phyloP scores from a whole-genome alignment of 2,113 vertebrate species.

The Athene cunicularia region DNA sequence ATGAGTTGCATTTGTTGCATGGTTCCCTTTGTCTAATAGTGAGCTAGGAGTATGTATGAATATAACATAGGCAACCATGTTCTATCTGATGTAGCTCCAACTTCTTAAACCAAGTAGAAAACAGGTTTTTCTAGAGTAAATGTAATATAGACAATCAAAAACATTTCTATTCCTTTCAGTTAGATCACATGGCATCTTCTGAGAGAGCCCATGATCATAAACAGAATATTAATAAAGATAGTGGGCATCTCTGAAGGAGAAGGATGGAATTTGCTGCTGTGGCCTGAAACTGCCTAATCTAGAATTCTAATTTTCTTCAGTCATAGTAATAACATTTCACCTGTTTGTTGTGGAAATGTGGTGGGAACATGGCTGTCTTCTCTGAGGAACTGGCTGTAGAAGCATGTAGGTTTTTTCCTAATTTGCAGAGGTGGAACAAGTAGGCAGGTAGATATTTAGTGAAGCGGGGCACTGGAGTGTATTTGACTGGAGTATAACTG shows the following conservation, averaged over 20 bases:
- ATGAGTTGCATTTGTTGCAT: neutral
- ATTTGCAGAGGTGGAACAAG: neutral
- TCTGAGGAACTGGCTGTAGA: neutral
- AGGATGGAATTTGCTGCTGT: neutral
- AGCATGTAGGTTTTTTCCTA: neutral
- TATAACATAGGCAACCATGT: rapidly evolving
- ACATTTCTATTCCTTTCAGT: neutral
- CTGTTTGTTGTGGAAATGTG: neutral
- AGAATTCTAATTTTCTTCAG: neutral
- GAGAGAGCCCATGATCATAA: neutral
- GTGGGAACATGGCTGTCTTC: neutral
- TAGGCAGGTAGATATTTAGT: neutral
- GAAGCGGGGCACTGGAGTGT: neutral
- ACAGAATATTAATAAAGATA: neutral
- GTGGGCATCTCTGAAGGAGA: neutral
- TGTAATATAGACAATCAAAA: neutral
- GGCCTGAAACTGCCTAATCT: neutral
- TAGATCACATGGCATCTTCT: neutral
- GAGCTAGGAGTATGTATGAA: neutral
- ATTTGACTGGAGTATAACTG: neutral
- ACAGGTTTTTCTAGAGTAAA: neutral
- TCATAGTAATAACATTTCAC: neutral
- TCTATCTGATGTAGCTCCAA: neutral
- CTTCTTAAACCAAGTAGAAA: neutral
- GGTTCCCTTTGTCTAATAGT: neutral